Conservation (phyloP, 2,113 vertebrate genomes). For the Corydoras maculifer region DNA sequence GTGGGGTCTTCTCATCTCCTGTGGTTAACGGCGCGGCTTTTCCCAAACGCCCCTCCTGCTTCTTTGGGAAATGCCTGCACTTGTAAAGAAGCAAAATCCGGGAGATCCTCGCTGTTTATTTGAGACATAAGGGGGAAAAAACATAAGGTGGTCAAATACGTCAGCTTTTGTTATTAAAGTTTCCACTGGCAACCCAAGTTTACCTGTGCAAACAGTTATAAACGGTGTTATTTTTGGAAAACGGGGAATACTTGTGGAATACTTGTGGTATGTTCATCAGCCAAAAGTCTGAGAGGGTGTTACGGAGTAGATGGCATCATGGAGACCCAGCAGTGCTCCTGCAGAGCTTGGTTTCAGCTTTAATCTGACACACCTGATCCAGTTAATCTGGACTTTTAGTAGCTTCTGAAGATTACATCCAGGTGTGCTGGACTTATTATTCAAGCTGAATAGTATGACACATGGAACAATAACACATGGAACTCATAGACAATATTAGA, state of each 20-base stretch:
- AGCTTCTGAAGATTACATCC: not conserved
- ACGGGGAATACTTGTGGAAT: not conserved
- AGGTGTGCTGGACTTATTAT: not conserved
- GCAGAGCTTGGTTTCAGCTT: conserved; percentile 8
- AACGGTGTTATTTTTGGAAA: conserved; percentile 35
- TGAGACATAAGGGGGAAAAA: conserved; percentile 16
- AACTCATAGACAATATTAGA: not conserved
- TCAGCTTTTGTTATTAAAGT: conserved; percentile 21
- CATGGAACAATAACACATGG: not conserved
- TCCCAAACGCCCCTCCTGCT: conserved; percentile 38
- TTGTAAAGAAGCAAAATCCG: conserved; percentile 41
- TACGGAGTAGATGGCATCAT: conserved; percentile 8
- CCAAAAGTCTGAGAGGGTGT: conserved; percentile 4
- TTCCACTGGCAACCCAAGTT: conserved; percentile 35
- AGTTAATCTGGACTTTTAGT: not conserved
- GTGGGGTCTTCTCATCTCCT: conserved; percentile 47
- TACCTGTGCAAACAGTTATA: conserved; percentile 32
- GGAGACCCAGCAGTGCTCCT: not conserved
- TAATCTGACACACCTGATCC: not conserved
- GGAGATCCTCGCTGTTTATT: conserved; percentile 38
- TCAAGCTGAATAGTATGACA: not conserved
- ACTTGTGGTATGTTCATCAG: conserved; percentile 21
- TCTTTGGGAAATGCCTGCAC: conserved; percentile 48
- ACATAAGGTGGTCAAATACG: conserved; percentile 18
- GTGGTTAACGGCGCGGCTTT: conserved; percentile 39